These are phyloP conservation scores for Pitta sordida DNA, from an alignment of 2,113 vertebrate genomes.

Conservation along the genomic window DNA sequence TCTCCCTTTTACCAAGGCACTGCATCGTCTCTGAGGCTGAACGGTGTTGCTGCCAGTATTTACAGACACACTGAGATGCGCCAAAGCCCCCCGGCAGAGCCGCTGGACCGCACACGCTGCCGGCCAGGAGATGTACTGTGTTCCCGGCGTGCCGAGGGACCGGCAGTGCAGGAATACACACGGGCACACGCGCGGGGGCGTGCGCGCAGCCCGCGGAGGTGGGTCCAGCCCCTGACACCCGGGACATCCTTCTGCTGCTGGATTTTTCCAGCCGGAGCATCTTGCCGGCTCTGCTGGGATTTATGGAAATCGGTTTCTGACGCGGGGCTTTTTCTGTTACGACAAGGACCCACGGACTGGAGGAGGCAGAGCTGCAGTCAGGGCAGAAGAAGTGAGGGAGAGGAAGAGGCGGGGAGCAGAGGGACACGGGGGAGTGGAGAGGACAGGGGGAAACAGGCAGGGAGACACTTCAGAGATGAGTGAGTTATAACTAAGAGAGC, in stretches of 20 bases:
- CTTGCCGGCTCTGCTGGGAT: constrained; percentile 18
- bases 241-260: constrained; percentile 26
- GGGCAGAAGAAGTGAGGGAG: neutral
- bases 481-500: neutral
- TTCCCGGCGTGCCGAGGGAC: neutral
- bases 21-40: neutral
- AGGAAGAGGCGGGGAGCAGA: neutral
- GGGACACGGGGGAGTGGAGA: neutral
- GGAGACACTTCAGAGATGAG: neutral
- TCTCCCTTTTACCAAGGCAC: neutral
- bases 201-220: neutral
- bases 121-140: neutral
- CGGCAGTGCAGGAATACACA: neutral
- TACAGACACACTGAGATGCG: neutral
- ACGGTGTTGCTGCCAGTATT: neutral
- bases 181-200: neutral
- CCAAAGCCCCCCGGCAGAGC: neutral
- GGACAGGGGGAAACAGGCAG: neutral
- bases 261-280: constrained; percentile 63
- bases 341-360: neutral
- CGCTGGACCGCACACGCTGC: neutral
- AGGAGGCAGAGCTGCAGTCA: constrained; percentile 15
- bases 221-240: constrained; percentile 5
- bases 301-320: constrained; percentile 58
- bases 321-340: constrained; percentile 16